Conservation (phyloP, 1,140 invertebrate species). For the Whitmania pigra region DNA sequence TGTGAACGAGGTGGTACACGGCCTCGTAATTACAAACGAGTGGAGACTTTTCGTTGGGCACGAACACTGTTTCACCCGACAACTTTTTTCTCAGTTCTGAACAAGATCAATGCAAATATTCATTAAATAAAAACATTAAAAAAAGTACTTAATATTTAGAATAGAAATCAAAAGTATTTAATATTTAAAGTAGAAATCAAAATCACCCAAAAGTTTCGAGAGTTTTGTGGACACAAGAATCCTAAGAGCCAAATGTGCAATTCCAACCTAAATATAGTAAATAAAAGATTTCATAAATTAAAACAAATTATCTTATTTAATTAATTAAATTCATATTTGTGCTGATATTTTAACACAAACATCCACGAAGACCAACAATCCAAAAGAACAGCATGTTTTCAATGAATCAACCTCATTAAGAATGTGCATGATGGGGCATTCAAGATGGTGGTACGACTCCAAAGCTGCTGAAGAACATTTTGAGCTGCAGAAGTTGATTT, state of each 20-base stretch:
- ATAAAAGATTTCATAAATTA: background rate
- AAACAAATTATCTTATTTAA: too few relatives aligned
- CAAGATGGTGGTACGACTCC: constrained; percentile 56
- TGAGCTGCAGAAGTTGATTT: background rate
- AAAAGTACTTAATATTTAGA: too few relatives aligned
- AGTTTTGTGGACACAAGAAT: constrained; percentile 47
- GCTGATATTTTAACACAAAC: too few relatives aligned
- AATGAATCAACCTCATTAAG: constrained; percentile 32
- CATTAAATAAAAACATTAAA: too few relatives aligned
- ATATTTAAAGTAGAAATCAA: constrained; percentile 16
- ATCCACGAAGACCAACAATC: too few relatives aligned
- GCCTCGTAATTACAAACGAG: constrained; percentile 37
- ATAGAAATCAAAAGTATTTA: too few relatives aligned
- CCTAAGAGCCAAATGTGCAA: constrained; percentile 60
- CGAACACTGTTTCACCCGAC: too few relatives aligned
- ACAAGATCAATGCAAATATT: too few relatives aligned
- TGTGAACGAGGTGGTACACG: constrained; percentile 52
- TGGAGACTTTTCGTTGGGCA: background rate
- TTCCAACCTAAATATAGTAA: constrained; percentile 47
- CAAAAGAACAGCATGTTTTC: too few relatives aligned
- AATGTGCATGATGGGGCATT: constrained; percentile 62
- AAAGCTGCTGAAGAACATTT: background rate
- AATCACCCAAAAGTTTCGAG: constrained; percentile 31
- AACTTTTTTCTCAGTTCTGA: too few relatives aligned
- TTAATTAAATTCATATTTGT: too few relatives aligned